These are phyloP conservation scores for Neodiprion fabricii DNA, from an alignment of 1,140 invertebrate genomes.

Conservation along the genomic window DNA sequence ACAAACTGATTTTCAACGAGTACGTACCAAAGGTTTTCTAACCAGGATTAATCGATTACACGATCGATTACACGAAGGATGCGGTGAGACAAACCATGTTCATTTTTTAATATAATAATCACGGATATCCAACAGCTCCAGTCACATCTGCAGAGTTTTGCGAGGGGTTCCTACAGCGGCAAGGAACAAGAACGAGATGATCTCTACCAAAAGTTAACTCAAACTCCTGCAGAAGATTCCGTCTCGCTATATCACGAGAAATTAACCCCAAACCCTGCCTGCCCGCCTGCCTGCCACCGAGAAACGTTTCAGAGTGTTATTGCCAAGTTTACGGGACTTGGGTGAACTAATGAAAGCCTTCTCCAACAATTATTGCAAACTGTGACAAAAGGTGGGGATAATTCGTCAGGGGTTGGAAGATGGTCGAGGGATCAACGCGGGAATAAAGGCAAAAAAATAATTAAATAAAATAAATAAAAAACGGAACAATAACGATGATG, in stretches of 20 bases:
- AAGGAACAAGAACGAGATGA: neutral
- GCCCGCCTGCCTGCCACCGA: neutral
- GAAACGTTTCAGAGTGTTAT: slow-evolving; percentile 1
- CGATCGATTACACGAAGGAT: slow-evolving; percentile 11
- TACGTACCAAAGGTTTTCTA: neutral
- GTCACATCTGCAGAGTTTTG: too few species aligned
- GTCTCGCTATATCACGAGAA: neutral
- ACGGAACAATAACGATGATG: too few species aligned
- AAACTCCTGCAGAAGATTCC: neutral
- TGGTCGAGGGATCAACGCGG: too few species aligned
- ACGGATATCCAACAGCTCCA: too few species aligned
- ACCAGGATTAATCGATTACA: too few species aligned
- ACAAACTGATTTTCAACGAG: neutral
- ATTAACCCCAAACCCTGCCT: slow-evolving; percentile 1
- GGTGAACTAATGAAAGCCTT: too few species aligned
- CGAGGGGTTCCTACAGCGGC: too few species aligned
- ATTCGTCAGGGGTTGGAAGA: too few species aligned
- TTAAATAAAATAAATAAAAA: too few species aligned
- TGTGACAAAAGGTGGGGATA: too few species aligned
- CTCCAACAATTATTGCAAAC: too few species aligned
- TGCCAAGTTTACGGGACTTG: neutral
- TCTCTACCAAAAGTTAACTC: neutral
- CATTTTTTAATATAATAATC: neutral
- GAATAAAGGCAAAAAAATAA: too few species aligned
- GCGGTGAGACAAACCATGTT: slow-evolving; percentile 8